Evolutionary conservation across 2,888 invertebrate genomes (phyloP), one percentile per base, ranked within the genome.

Genomic region (Drosophila mercatorum): DNA sequence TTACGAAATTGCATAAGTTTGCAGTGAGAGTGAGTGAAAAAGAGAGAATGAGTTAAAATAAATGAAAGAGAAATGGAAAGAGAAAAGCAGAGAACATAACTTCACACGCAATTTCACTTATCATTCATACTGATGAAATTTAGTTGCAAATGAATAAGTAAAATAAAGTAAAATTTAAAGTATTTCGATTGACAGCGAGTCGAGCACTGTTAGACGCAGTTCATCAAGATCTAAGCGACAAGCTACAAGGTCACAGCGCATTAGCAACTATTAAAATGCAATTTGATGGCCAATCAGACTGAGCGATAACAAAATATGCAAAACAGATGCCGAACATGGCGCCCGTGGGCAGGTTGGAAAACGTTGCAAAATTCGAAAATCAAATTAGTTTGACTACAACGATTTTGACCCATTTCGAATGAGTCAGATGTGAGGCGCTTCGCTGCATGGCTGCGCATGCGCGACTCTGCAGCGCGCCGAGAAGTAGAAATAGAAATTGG

Each of bases 371-470:
- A 86, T 72, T 68, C 38, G 3, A 44, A 55, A 67, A 80, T 72
- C 38, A 83, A 86, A 75, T 83, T 67, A 70, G 72, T 73, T 70
- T 68, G 69, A 74, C 82, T 72, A 72, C 85, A 70, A 4, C 49
- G 49, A 81, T 61, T 75, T 70, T 83, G 74, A 85, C 88, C 85
- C 72, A 85, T 88, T 84, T 82, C 59, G 64, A 57, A 10, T 80
- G 72, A 80, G 47, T 80, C 69, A 78, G 57, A 55, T 58, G 49
- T 55, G 55, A 53, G 55, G n/a, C 55, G 55, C 55, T 53, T 53
- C 62, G 60, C 51, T 68, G 81, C 81, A 73, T 72, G 62, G 79
- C 78, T 86, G 72, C 70, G 72, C 87, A 80, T 69, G 87, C 80
- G 81, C 83, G 81, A 75, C 83, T 68, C 70, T 68, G 70, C 69